Evolutionary conservation across 2,888 invertebrate genomes (phyloP), one percentile per base, ranked within the genome.

Genomic region (Punctoribates punctum): DNA sequence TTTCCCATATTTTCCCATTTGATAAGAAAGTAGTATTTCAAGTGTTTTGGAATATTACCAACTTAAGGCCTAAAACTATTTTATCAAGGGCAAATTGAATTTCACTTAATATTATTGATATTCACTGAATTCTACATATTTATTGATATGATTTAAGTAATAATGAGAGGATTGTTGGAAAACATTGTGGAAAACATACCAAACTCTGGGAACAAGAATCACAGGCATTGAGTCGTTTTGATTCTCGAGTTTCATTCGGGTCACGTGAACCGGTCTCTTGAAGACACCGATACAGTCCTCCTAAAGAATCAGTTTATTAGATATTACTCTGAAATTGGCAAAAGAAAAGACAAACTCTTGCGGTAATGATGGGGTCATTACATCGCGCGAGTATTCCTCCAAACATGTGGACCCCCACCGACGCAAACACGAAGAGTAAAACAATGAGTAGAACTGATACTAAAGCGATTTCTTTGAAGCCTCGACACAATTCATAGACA

Each of bases 381-480:
- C 99, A 97, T 34, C 96, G 88, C 0, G 97, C 97, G 82, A 99
- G 86, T 82, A 93, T 89, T 77, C 99, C 99, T 1, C 99, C 99
- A 82, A 97, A 97, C 74, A 98, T 86, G 83, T 99, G 99, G 0
- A 99, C 97, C 0, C 99, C 99, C 82, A 97, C 99, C 83, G 95
- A 96, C 72, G 99, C 99, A 85, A 99, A 99, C 34, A 99, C 94
- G 85, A 99, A 99, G 94, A 99, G 97, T 80, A 99, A 87, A 46
- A 99, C 89, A 80, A 99, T 96, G 79, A 99, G 86, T 74, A 99
- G 87, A 0, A 97, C 96, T 0, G 98, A 98, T 85, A 96, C 98
- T 85, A 99, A 86, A 73, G 98, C 85, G 81, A 99, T 99, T 86
- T 99, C 99, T 85, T 98, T 98, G 86, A 99, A 99, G 38, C 99